Evolutionary conservation across 2,888 invertebrate genomes (phyloP), one percentile per base, ranked within the genome.

Genomic region (Cyclophora punctaria): DNA sequence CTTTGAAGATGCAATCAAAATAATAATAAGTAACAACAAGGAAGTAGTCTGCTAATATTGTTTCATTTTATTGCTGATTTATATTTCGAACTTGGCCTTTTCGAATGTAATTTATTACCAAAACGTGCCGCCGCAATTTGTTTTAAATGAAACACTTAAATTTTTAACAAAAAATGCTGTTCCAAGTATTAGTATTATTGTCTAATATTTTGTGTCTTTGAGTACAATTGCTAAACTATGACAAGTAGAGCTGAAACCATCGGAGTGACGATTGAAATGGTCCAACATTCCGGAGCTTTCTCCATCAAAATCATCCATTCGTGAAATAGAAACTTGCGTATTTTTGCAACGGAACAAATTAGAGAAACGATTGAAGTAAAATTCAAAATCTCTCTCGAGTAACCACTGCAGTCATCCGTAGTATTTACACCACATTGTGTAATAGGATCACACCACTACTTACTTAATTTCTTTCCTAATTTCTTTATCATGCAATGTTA

Each of bases 261-360:
- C 46, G 52, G 57, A 64, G 55, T 43, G 51, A 57, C 55, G 59
- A 60, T 58, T 47, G 48, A 63, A 62, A 52, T 53, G 41, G 51
- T 57, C 53, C 56, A 56, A 56, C 59, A 66, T 56, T 64, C 55
- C 49, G 59, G 55, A 68, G 69, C 83, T 81, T 79, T 83, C 81
- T 80, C 80, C 69, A 67, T 70, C 69, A 65, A 62, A 83, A 65
- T 54, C 78, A 78, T 70, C 73, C 72, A 78, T 49, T 73, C 83
- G 83, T 84, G 83, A 83, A 85, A 83, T 81, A 65, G 73, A 75
- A 78, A 73, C 55, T 63, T 62, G 57, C 58, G 58, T 57, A 57
- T 59, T 59, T 53, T 47, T 51, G 37, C 37, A 37, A 37, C 37
- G 37, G 5, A 5, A 37, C 37, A 5, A 20, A 1, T 20, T 20